phyloP scores from a whole-genome alignment of 92 coral and sea anemone genomes.

The Blastomussa wellsi region DNA sequence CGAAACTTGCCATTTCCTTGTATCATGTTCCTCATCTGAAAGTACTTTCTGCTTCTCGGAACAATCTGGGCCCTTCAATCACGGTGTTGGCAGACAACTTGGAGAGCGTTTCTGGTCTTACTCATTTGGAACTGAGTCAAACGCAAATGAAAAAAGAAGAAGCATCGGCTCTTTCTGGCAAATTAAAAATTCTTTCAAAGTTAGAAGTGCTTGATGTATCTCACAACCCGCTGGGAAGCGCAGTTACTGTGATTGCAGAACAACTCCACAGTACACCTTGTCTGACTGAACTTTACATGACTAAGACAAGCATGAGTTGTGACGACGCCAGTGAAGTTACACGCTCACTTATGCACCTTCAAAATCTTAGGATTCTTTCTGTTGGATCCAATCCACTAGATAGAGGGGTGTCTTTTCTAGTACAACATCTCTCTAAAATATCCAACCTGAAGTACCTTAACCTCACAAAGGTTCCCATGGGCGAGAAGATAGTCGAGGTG shows the following conservation, averaged over 20 bases:
- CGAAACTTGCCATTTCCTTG: neutral
- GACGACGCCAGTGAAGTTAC: neutral
- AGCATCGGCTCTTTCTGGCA: neutral
- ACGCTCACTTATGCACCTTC: neutral
- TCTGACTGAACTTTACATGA: neutral
- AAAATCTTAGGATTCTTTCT: neutral
- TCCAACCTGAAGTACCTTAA: neutral
- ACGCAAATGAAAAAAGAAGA: neutral
- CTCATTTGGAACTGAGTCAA: neutral
- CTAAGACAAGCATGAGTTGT: neutral
- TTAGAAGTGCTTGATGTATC: conserved; percentile 6
- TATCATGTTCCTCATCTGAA: neutral
- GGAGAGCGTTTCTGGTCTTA: neutral
- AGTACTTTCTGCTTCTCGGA: neutral
- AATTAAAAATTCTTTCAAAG: neutral
- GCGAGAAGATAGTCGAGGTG: neutral
- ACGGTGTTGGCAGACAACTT: neutral
- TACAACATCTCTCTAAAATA: neutral
- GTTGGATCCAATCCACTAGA: neutral
- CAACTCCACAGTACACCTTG: neutral
- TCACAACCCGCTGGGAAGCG: conserved; percentile 5
- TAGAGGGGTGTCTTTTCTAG: neutral
- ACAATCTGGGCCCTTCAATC: neutral
- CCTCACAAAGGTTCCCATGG: neutral
- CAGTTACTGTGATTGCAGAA: neutral